phyloP scores from a whole-genome alignment of 2,888 invertebrate genomes.

The Trachelus stipa region DNA sequence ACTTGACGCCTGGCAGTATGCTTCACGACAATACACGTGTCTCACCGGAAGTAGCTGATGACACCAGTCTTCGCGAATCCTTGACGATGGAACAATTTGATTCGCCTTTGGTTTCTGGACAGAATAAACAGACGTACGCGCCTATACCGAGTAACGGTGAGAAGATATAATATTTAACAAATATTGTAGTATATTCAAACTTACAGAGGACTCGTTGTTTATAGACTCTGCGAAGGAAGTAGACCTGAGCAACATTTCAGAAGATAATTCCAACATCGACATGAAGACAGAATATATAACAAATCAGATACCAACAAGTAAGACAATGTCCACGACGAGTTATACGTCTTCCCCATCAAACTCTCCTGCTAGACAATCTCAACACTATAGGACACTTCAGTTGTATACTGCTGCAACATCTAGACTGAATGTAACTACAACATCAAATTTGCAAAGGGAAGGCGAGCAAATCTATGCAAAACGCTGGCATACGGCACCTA shows the following conservation, averaged over 20 bases:
- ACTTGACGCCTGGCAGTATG: slow-evolving; percentile 70
- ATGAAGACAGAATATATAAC: not conserved
- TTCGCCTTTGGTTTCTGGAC: slow-evolving; percentile 69
- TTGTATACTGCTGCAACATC: slow-evolving; percentile 50
- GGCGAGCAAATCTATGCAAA: slow-evolving; percentile 68
- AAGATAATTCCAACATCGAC: not conserved
- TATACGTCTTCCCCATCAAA: slow-evolving; percentile 53
- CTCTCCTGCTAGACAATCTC: slow-evolving; percentile 55
- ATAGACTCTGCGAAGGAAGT: not conserved
- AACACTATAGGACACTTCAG: slow-evolving; percentile 60
- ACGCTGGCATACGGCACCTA: slow-evolving; percentile 72
- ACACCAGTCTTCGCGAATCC: slow-evolving; percentile 61
- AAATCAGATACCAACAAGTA: slow-evolving; percentile 30
- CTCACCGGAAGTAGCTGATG: slow-evolving; percentile 55
- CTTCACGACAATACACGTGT: slow-evolving; percentile 54
- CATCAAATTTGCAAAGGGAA: slow-evolving; percentile 57
- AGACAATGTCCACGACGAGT: slow-evolving; percentile 30
- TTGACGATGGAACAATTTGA: slow-evolving; percentile 69
- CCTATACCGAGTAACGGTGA: slow-evolving; percentile 63
- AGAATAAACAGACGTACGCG: slow-evolving; percentile 69
- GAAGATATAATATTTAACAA: slow-evolving; percentile 8
- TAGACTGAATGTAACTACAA: slow-evolving; percentile 61
- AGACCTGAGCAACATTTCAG: not conserved
- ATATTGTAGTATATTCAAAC: not conserved
- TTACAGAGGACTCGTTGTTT: not conserved